Percentiles rank a stretch among this genome's conserved stretches.
These are phyloP conservation scores for Parnassius apollo DNA, from an alignment of 2,888 invertebrate genomes.

Conservation along the genomic window DNA sequence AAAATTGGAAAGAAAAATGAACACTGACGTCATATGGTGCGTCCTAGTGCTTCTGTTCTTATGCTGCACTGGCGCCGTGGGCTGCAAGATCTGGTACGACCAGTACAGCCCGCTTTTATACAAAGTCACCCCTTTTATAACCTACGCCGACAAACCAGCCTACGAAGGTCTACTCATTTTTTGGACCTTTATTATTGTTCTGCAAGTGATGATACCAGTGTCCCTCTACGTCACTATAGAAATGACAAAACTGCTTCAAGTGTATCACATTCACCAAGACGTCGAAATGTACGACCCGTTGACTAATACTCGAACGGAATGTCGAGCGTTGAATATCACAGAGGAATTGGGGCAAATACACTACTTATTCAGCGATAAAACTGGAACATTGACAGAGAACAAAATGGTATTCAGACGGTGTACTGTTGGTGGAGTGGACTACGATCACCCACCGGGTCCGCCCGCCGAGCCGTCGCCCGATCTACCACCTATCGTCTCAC, in stretches of 20 bases:
- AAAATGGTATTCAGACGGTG: constrained; percentile 97
- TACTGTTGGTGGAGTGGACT: constrained; percentile 93
- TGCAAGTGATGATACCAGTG: constrained; percentile 98
- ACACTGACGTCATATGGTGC: constrained; percentile 98
- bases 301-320: constrained; percentile 88
- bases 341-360: constrained; percentile 96
- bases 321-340: constrained; percentile 97
- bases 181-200: constrained; percentile 97
- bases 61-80: constrained; percentile 94
- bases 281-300: constrained; percentile 91
- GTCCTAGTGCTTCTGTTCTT: constrained; percentile 93
- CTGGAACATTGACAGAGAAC: constrained; percentile 98
- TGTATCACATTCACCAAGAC: constrained; percentile 96
- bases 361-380: constrained; percentile 98
- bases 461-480: constrained; percentile 83
- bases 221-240: constrained; percentile 98
- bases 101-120: constrained; percentile 66
- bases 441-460: constrained; percentile 89
- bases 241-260: constrained; percentile 96
- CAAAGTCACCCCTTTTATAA: constrained; percentile 85
- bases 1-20: constrained; percentile 95
- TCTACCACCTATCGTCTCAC: constrained; percentile 71
- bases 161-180: constrained; percentile 93
- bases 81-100: constrained; percentile 93
- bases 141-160: constrained; percentile 81